These are phyloP conservation scores for Neoarius graeffei DNA, from an alignment of 2,113 vertebrate genomes.

Conservation along the genomic window DNA sequence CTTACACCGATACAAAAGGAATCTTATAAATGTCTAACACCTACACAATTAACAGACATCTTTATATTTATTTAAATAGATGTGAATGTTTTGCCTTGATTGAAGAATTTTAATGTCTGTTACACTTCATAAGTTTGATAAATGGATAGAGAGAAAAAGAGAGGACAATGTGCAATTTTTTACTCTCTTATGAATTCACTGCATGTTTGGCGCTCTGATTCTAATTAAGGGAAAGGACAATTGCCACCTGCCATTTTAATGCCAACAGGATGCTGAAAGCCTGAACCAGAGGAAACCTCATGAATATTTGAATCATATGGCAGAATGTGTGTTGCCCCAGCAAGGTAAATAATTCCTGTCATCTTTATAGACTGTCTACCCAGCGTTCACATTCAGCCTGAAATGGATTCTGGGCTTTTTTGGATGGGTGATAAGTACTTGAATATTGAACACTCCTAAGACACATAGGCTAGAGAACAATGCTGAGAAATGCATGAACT, in stretches of 20 bases:
- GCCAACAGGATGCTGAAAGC: conserved; percentile 33
- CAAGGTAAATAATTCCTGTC: background rate
- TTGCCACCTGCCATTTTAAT: conserved; percentile 31
- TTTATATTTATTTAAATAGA: background rate
- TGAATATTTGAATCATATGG: conserved; percentile 33
- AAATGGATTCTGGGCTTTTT: background rate
- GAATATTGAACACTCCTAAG: background rate
- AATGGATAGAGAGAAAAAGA: background rate
- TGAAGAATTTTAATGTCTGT: background rate
- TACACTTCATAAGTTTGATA: background rate
- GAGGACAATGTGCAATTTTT: background rate
- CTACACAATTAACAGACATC: background rate
- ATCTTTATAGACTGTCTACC: background rate
- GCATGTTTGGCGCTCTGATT: background rate
- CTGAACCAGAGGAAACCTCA: conserved; percentile 1
- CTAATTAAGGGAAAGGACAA: conserved; percentile 32
- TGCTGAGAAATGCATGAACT: background rate
- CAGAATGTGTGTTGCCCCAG: background rate
- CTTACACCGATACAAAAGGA: background rate
- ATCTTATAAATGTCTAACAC: background rate
- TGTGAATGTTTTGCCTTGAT: background rate
- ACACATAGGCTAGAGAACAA: background rate
- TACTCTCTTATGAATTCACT: background rate
- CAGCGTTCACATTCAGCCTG: background rate
- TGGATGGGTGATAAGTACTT: background rate